phyloP scores from a whole-genome alignment of 2,797 vertebrate genomes.

The Sebastes diploproa region DNA sequence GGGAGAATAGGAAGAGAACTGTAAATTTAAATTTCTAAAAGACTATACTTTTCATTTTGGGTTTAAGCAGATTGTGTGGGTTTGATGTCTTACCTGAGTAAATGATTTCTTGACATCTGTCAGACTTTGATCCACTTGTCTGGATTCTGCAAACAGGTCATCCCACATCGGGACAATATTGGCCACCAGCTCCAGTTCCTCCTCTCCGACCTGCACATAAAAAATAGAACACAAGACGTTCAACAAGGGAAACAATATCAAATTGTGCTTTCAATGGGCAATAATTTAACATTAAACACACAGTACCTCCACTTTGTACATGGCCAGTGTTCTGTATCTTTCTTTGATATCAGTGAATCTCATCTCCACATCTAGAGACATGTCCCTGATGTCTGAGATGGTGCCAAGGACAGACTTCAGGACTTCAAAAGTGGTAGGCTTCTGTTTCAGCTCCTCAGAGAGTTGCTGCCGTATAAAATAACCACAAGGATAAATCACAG shows the following conservation, averaged over 20 bases:
- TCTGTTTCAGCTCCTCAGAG: constrained; percentile 78
- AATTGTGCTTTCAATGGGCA: neutral
- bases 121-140: constrained; percentile 82
- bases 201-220: constrained; percentile 79
- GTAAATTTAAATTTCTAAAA: neutral
- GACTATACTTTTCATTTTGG: neutral
- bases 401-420: constrained; percentile 89
- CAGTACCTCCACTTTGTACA: constrained; percentile 88
- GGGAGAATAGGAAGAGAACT: neutral
- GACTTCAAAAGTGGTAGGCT: constrained; percentile 85
- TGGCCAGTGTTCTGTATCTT: constrained; percentile 88
- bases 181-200: constrained; percentile 79
- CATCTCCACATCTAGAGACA: constrained; percentile 89
- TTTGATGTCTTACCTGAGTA: constrained; percentile 80
- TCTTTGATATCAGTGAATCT: constrained; percentile 87
- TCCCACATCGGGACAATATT: constrained; percentile 84
- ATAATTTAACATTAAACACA: neutral
- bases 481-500: neutral
- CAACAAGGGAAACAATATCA: neutral
- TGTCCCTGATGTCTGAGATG: constrained; percentile 85
- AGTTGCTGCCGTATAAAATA: constrained; percentile 76
- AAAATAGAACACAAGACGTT: neutral
- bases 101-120: constrained; percentile 88
- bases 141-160: constrained; percentile 83
- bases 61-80: neutral